Evolutionary conservation across 2,888 invertebrate species (phyloP).

Genomic region (Eilema depressum): DNA sequence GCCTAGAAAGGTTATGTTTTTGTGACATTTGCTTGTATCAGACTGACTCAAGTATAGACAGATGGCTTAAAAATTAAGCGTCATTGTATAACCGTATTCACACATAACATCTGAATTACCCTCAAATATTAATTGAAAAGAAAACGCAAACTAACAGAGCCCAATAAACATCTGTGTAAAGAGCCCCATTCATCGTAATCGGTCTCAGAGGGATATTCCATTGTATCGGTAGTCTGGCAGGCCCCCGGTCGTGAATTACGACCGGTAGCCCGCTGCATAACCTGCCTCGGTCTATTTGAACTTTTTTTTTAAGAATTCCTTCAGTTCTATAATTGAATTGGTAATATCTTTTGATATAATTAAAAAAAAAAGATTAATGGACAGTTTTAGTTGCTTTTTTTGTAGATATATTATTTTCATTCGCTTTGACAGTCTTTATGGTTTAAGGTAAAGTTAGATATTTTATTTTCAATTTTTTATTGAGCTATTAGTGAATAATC

Average conservation of each 20-base stretch:
- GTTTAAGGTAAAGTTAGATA: neutral
- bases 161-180: slow-evolving; percentile 37
- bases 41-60: slow-evolving; percentile 7
- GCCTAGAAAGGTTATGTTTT: neutral
- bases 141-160: slow-evolving; percentile 16
- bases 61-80: slow-evolving; percentile 15
- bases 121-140: slow-evolving; percentile 16
- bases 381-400: neutral
- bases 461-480: neutral
- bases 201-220: slow-evolving; percentile 47
- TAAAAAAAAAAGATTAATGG: slow-evolving; percentile 3
- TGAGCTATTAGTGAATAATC: no score
- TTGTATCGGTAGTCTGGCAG: slow-evolving; percentile 48
- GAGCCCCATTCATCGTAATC: slow-evolving; percentile 43
- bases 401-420: neutral
- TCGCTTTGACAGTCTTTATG: no score
- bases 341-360: neutral
- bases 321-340: neutral
- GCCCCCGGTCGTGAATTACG: slow-evolving; percentile 41
- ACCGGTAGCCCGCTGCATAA: slow-evolving; percentile 15
- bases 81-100: slow-evolving; percentile 14
- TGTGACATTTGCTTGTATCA: slow-evolving; percentile 1
- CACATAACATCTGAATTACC: slow-evolving; percentile 8
- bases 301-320: neutral
- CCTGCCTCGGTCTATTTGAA: neutral